Percentiles rank a stretch among this genome's conserved stretches.
These are phyloP conservation scores for Cylindroiulus punctatus DNA, from an alignment of 2,888 invertebrate species.

Conservation along the genomic window DNA sequence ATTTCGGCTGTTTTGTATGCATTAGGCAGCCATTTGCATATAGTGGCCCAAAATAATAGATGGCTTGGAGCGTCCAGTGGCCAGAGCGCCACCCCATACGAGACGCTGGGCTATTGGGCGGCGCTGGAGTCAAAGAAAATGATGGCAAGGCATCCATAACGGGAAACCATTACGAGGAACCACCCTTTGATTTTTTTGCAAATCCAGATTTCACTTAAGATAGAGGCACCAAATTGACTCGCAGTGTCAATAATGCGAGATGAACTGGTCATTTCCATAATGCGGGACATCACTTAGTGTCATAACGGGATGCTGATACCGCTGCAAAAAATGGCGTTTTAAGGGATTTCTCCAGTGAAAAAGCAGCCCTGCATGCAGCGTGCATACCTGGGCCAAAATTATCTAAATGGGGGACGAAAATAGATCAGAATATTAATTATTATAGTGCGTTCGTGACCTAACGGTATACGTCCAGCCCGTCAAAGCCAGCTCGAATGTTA, in stretches of 20 bases:
- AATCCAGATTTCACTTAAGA: constrained; percentile 36
- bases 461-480: not conserved
- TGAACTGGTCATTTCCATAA: constrained; percentile 40
- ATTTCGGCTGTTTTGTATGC: not conserved
- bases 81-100: not conserved
- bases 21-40: constrained; percentile 22
- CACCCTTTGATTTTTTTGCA: constrained; percentile 1
- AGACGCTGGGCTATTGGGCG: not conserved
- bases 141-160: not conserved
- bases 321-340: not conserved
- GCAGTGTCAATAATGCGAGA: constrained; percentile 47
- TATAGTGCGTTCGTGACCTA: not conserved
- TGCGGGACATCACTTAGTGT: constrained; percentile 38
- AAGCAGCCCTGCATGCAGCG: not conserved
- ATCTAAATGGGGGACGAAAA: constrained; percentile 28
- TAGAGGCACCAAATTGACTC: constrained; percentile 19
- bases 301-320: constrained; percentile 39
- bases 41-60: not conserved
- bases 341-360: not conserved
- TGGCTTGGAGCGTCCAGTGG: not conserved
- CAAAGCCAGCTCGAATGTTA: not conserved
- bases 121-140: not conserved
- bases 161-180: not conserved
- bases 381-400: constrained; percentile 23
- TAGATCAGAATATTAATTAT: constrained; percentile 14